These are phyloP conservation scores for Callinectes sapidus DNA, from an alignment of 2,888 invertebrate genomes.

Conservation along the genomic window DNA sequence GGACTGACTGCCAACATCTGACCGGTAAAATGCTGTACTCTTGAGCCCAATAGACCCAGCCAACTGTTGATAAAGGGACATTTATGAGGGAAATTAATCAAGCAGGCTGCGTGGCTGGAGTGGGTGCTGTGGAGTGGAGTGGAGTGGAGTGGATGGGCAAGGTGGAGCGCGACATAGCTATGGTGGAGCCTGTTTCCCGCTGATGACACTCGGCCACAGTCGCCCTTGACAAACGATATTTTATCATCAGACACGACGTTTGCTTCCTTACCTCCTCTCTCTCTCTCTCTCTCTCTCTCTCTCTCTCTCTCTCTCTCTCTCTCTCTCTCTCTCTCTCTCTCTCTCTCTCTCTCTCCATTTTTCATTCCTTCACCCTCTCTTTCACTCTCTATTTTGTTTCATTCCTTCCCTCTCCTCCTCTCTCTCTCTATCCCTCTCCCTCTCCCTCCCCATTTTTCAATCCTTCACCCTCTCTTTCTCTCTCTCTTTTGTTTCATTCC, in stretches of 20 bases:
- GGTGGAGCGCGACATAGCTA: background rate
- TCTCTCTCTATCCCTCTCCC: background rate
- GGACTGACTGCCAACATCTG: background rate
- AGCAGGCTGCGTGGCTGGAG: background rate
- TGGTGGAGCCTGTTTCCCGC: background rate
- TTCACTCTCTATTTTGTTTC: background rate
- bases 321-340: constrained; percentile 27
- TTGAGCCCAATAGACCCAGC: background rate
- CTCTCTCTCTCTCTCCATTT: constrained; percentile 13
- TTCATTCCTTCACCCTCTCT: background rate
- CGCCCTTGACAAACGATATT: constrained; percentile 45
- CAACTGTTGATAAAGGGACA: background rate
- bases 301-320: constrained; percentile 34
- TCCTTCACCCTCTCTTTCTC: constrained; percentile 29
- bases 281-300: constrained; percentile 30
- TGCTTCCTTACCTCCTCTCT: constrained; percentile 31
- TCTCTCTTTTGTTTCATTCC: constrained; percentile 29
- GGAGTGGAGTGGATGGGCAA: background rate
- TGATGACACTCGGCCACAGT: background rate
- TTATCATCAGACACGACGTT: constrained; percentile 51
- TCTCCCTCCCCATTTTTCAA: background rate
- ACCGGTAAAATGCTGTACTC: background rate
- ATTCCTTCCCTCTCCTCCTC: constrained; percentile 28
- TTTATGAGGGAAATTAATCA: background rate
- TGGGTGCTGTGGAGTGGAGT: background rate